Evolutionary conservation across 2,113 vertebrate genomes (phyloP), one percentile per base, ranked within the genome.

Genomic region (Copsychus sechellarum): DNA sequence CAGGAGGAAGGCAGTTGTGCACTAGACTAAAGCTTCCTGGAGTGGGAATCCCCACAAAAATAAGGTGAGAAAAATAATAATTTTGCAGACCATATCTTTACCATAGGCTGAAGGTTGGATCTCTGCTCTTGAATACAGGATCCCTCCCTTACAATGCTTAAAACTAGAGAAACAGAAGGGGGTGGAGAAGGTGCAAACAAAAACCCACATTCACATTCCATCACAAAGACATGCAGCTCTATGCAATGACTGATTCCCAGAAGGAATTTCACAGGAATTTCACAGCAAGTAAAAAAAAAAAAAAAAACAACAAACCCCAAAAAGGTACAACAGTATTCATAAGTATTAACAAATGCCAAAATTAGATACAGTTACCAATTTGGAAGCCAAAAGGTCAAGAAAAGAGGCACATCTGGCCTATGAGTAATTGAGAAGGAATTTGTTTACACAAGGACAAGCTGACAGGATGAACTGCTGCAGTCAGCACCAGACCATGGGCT

Each of bases 401-500:
- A 79, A 67, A 95, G 87, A 95, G 71, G 74, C 93, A 92, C 92
- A 96, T 95, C 90, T 97, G 91, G 92, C 53, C 60, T 81, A 21
- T 93, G 95, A 95, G 71, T 88, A 95, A 96, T 65, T 93, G 34
- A 28, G 28, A 76, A 93, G 62, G 84, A 96, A 97, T 96, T 83
- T 93, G 90, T 92, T 97, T 97, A 96, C 51, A 91, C 42, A 92
- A 87, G 83, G 88, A 86, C 26, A 91, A 67, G 58, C 54, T 91
- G 88, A 91, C 45, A 58, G 86, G 90, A 88, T 36, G 48, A 96
- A 93, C 40, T 92, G 90, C 82, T 88, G 76, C 66, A 92, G 81
- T 92, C 80, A 96, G 87, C 70, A 92, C 0, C 8, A 65, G 74
- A 77, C 28, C 78, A 61, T 0, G 23, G 58, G 61, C 82, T 47